These are phyloP conservation scores for Poecilobothrus nobilitatus DNA, from an alignment of 2,888 invertebrate species.

Conservation along the genomic window DNA sequence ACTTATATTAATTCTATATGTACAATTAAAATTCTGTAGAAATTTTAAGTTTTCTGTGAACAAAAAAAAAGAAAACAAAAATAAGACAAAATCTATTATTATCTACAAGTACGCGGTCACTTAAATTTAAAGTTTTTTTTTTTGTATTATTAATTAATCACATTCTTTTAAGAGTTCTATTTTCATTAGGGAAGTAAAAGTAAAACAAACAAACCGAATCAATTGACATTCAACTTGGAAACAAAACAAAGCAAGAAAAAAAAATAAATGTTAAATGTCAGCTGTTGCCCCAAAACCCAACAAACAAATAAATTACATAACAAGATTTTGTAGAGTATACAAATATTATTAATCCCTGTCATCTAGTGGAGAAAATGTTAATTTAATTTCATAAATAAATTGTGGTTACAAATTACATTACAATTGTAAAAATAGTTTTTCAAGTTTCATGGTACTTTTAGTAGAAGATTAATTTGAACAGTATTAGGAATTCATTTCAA, in stretches of 20 bases:
- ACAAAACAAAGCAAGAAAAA: not conserved
- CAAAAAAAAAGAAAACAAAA: not conserved
- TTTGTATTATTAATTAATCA: not conserved
- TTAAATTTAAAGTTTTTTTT: conserved; percentile 2
- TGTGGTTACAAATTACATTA: too few species aligned
- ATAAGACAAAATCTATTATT: not conserved
- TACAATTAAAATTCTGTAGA: not conserved
- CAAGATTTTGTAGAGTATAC: too few species aligned
- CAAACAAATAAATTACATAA: not conserved
- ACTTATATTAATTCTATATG: not conserved
- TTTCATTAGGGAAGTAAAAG: not conserved
- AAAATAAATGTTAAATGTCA: not conserved
- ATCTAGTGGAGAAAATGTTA: too few species aligned
- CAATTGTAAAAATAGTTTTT: too few species aligned
- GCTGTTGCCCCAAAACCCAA: not conserved
- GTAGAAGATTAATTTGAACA: too few species aligned
- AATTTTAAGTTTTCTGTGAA: not conserved
- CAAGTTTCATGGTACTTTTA: too few species aligned
- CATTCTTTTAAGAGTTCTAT: not conserved
- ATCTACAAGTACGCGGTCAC: conserved; percentile 6
- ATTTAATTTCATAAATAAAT: too few species aligned
- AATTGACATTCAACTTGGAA: conserved; percentile 3
- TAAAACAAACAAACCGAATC: not conserved
- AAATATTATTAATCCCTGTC: too few species aligned
- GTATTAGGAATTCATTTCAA: too few species aligned